phyloP scores from a whole-genome alignment of 64 coral and sea anemone species.

The Porites australiensis region DNA sequence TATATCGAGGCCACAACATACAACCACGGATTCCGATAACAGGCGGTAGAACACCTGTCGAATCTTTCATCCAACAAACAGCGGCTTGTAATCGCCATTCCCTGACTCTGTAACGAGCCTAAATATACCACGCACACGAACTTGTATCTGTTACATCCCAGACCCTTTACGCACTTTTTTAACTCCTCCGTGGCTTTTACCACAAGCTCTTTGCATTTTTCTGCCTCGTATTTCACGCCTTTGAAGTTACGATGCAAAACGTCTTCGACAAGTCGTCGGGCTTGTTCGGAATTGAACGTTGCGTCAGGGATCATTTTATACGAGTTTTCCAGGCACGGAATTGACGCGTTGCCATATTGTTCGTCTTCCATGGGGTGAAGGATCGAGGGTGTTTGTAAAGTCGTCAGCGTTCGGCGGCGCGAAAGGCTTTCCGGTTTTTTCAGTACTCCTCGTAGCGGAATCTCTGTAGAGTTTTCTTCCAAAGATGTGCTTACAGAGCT shows the following conservation, averaged over 20 bases:
- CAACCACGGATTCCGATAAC: neutral
- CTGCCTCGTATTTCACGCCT: conserved; percentile 14
- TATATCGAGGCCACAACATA: conserved; percentile 21
- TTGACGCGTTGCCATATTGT: neutral
- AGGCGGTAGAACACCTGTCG: conserved; percentile 6
- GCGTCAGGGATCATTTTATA: conserved; percentile 19
- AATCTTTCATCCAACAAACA: conserved; percentile 40
- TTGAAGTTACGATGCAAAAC: conserved; percentile 7
- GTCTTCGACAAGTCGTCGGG: neutral
- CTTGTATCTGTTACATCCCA: conserved; percentile 29
- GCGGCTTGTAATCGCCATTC: conserved; percentile 8
- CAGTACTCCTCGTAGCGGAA: neutral
- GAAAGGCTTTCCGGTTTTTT: neutral
- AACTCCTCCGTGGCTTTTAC: conserved; percentile 8
- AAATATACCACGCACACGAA: conserved; percentile 25
- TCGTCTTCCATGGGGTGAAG: neutral
- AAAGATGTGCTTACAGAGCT: neutral
- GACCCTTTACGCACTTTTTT: neutral
- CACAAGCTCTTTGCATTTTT: conserved; percentile 12
- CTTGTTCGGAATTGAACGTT: neutral
- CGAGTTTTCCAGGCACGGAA: conserved; percentile 5
- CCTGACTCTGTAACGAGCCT: neutral
- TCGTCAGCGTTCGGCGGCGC: neutral
- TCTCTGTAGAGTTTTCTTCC: neutral
- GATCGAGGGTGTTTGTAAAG: neutral